Conservation (phyloP, 2,888 invertebrate species). For the Dendrolimus pini region DNA sequence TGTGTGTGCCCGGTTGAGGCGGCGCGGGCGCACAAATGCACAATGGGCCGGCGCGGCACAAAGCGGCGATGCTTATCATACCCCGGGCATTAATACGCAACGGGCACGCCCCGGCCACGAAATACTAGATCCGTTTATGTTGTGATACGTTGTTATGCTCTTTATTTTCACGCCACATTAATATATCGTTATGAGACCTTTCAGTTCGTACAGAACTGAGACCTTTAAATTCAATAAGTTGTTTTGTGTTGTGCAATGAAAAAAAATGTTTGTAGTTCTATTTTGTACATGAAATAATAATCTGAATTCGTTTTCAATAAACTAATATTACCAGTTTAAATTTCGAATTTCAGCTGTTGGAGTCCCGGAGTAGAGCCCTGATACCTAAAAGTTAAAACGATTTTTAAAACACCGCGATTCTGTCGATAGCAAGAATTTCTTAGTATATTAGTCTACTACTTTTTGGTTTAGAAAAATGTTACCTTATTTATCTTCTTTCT, state of each 20-base stretch:
- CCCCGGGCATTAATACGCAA: constrained; percentile 63
- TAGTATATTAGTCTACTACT: too few relatives aligned
- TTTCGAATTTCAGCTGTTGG: too few relatives aligned
- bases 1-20: constrained; percentile 23
- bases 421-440: too few relatives aligned
- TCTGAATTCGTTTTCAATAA: too few relatives aligned
- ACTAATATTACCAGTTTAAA: too few relatives aligned
- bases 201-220: background rate
- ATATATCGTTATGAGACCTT: constrained; percentile 6
- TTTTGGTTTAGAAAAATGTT: too few relatives aligned
- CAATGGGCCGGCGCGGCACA: constrained; percentile 66
- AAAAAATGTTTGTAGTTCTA: background rate
- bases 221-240: constrained; percentile 2
- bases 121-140: constrained; percentile 65
- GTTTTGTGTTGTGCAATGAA: background rate
- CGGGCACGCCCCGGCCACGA: constrained; percentile 66
- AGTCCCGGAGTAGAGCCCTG: too few relatives aligned
- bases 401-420: too few relatives aligned
- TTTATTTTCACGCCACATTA: constrained; percentile 48
- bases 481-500: too few relatives aligned
- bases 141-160: constrained; percentile 40
- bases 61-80: constrained; percentile 61
- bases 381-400: too few relatives aligned
- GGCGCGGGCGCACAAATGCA: constrained; percentile 54
- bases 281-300: too few relatives aligned